These are phyloP conservation scores for Hypomecis atomaria DNA, from an alignment of 2,888 invertebrate genomes.

Conservation along the genomic window DNA sequence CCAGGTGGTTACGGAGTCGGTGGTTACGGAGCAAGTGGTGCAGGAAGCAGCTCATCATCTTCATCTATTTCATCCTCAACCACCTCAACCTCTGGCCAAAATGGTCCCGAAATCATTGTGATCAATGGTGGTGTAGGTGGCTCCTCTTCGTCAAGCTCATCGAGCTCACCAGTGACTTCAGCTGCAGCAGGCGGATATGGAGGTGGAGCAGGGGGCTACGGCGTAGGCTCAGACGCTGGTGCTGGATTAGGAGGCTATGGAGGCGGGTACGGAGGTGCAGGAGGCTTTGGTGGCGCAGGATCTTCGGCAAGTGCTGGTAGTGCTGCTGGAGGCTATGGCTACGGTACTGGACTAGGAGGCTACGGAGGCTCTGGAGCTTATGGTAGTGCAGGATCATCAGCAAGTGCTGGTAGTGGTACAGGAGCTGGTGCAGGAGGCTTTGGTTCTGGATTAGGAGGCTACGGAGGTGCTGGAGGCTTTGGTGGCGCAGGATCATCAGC, in stretches of 20 bases:
- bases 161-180: conserved; percentile 8
- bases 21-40: conserved; percentile 8
- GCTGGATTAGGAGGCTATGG: neutral
- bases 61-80: neutral
- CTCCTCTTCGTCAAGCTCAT: conserved; percentile 29
- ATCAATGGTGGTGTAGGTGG: conserved; percentile 12
- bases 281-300: conserved; percentile 12
- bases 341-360: conserved; percentile 22
- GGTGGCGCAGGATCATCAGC: neutral
- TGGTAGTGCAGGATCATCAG: neutral
- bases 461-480: conserved; percentile 7
- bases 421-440: conserved; percentile 24
- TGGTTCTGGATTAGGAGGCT: conserved; percentile 27
- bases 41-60: neutral
- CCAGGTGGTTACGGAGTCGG: conserved; percentile 10
- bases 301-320: conserved; percentile 20
- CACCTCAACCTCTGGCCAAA: conserved; percentile 3
- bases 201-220: conserved; percentile 26
- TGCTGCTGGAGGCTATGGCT: neutral
- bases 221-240: conserved; percentile 10
- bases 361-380: neutral
- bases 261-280: conserved; percentile 10
- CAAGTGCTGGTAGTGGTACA: conserved; percentile 23
- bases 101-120: neutral
- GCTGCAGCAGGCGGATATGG: conserved; percentile 9